phyloP scores from a whole-genome alignment of 53 echinoderm and acorn worm genomes.

The Holothuria leucospilota region DNA sequence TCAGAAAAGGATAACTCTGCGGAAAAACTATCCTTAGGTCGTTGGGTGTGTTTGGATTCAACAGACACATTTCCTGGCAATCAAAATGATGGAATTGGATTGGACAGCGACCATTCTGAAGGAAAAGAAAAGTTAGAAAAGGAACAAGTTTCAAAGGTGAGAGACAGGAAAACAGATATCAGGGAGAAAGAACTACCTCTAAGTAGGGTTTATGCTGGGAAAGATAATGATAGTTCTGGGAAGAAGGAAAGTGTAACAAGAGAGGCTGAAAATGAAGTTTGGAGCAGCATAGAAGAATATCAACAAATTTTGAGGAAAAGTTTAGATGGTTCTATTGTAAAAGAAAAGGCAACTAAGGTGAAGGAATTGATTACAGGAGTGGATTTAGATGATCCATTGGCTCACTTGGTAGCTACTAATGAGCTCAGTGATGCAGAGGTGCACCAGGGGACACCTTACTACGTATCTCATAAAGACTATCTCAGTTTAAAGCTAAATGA shows the following conservation, averaged over 20 bases:
- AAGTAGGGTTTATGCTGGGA: too few species aligned
- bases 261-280: not conserved
- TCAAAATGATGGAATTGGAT: too few species aligned
- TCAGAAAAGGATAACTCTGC: too few species aligned
- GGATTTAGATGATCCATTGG: not conserved
- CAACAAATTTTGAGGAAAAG: not conserved
- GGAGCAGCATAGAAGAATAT: not conserved
- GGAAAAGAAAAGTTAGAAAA: too few species aligned
- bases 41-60: too few species aligned
- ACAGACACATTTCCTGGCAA: not conserved
- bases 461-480: slow-evolving; percentile 65
- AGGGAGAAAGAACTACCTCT: too few species aligned
- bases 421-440: not conserved
- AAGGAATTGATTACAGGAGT: not conserved
- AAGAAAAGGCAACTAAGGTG: not conserved
- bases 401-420: not conserved
- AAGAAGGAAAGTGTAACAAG: not conserved
- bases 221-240: too few species aligned
- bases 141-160: too few species aligned
- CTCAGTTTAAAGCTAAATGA: slow-evolving; percentile 64
- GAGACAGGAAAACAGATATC: too few species aligned
- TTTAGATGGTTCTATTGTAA: slow-evolving; percentile 6
- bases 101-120: too few species aligned
- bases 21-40: too few species aligned
- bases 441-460: slow-evolving; percentile 27